Percentiles rank a stretch among this genome's conserved stretches.
phyloP scores from a whole-genome alignment of 2,888 invertebrate species.

The Drosophila anomalata region DNA sequence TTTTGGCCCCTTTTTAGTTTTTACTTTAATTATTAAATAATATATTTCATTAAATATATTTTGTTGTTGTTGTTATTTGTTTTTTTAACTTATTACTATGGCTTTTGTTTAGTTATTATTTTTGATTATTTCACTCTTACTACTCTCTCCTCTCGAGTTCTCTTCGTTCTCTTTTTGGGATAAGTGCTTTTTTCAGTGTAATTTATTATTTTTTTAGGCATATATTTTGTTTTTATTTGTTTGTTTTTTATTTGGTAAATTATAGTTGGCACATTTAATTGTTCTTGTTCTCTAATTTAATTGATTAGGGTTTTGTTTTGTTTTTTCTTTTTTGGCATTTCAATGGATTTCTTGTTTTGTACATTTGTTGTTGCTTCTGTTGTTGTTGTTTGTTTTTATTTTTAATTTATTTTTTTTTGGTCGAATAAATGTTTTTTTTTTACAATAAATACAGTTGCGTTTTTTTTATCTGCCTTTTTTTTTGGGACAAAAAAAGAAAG shows the following conservation, averaged over 20 bases:
- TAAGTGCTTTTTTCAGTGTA: slow-evolving; percentile 34
- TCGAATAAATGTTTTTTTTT: slow-evolving; percentile 6
- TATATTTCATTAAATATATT: neutral
- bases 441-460: slow-evolving; percentile 20
- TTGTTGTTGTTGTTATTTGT: neutral
- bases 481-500: slow-evolving; percentile 14
- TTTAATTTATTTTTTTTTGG: neutral
- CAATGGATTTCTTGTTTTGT: slow-evolving; percentile 24
- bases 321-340: slow-evolving; percentile 18
- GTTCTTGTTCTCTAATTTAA: slow-evolving; percentile 20
- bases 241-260: slow-evolving; percentile 27
- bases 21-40: slow-evolving; percentile 7
- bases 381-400: neutral
- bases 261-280: slow-evolving; percentile 35
- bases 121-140: slow-evolving; percentile 30
- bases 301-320: slow-evolving; percentile 21
- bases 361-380: slow-evolving; percentile 16
- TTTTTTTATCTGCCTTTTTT: slow-evolving; percentile 46
- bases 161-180: slow-evolving; percentile 41
- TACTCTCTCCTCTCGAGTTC: slow-evolving; percentile 32
- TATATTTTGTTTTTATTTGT: slow-evolving; percentile 25
- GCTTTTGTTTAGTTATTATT: slow-evolving; percentile 5
- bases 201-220: slow-evolving; percentile 30
- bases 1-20: slow-evolving; percentile 7
- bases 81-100: slow-evolving; percentile 10